A percentile compares a stretch with the other conserved stretches of the same genome.
These are phyloP conservation scores for Synergus japonicus DNA, from an alignment of 2,888 invertebrate species.

Conservation along the genomic window DNA sequence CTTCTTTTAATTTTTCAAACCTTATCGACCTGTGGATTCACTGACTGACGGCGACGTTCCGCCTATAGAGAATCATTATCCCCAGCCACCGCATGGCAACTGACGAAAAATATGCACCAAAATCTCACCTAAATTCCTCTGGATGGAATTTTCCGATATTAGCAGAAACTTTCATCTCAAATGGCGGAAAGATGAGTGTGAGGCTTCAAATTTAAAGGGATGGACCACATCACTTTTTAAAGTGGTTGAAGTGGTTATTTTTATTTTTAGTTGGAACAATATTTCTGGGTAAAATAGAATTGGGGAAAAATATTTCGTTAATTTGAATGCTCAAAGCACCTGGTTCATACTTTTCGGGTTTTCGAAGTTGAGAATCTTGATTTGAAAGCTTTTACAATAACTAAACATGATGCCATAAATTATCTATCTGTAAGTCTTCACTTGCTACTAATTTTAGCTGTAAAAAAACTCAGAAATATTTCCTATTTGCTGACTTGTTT, in stretches of 20 bases:
- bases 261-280: too few species aligned
- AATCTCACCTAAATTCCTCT: background rate
- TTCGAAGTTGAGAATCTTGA: too few species aligned
- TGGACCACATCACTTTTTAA: too few species aligned
- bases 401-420: background rate
- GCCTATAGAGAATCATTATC: conserved; percentile 4
- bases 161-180: too few species aligned
- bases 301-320: too few species aligned
- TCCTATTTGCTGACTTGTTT: background rate
- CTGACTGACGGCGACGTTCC: conserved; percentile 49
- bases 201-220: background rate
- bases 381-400: background rate
- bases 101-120: background rate
- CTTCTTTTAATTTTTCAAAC: conserved; percentile 71
- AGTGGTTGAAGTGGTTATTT: too few species aligned
- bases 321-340: too few species aligned
- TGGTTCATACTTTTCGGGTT: too few species aligned
- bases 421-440: background rate
- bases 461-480: background rate
- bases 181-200: background rate
- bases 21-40: conserved; percentile 75
- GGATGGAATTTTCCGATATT: background rate
- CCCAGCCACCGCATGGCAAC: conserved; percentile 24
- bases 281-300: too few species aligned
- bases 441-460: too few species aligned